These are phyloP conservation scores for Catostylus mosaicus DNA, from an alignment of 30 jellyfish, hydroid and myxozoan species.

Conservation along the genomic window DNA sequence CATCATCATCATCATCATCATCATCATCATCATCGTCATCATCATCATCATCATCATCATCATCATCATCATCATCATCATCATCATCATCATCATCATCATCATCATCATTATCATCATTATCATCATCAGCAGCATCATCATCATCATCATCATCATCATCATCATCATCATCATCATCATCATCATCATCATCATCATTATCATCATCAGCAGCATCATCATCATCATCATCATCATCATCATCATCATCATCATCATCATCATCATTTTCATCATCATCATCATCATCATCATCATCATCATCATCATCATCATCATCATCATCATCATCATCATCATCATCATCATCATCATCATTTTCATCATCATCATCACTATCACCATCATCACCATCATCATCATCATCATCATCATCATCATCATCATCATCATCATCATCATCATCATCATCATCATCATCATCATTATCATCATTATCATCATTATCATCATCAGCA, in stretches of 20 bases:
- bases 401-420: not conserved
- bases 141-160: constrained; percentile 11
- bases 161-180: constrained; percentile 24
- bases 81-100: not conserved
- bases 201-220: not conserved
- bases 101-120: not conserved
- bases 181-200: constrained; percentile 11
- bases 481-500: constrained; percentile 8
- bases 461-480: constrained; percentile 9
- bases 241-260: not conserved
- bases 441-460: not conserved
- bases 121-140: not conserved
- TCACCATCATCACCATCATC: not conserved
- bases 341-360: not conserved
- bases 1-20: not conserved
- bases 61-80: not conserved
- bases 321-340: not conserved
- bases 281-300: not conserved
- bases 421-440: not conserved
- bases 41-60: not conserved
- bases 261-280: not conserved
- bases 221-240: constrained; percentile 7
- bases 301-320: not conserved
- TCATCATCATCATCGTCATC: not conserved
- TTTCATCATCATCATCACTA: not conserved